Evolutionary conservation across 2,888 invertebrate species (phyloP).

Genomic region (Automeris io): DNA sequence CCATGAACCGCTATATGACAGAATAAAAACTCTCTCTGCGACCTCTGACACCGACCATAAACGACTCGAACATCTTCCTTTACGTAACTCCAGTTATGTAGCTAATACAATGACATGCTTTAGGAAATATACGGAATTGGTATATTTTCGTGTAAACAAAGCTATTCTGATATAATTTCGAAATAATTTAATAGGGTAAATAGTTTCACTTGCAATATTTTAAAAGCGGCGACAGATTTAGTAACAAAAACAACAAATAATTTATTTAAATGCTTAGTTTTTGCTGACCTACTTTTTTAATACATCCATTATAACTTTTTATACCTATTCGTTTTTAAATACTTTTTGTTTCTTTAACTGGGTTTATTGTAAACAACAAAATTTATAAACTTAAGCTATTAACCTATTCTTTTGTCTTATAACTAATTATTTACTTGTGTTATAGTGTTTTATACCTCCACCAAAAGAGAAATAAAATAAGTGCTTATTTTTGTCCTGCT

Average conservation of each 20-base stretch:
- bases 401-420: too few relatives aligned
- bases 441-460: too few relatives aligned
- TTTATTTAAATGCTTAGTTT: not conserved
- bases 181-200: constrained; percentile 19
- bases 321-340: too few relatives aligned
- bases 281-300: too few relatives aligned
- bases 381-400: too few relatives aligned
- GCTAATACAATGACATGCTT: constrained; percentile 18
- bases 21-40: constrained; percentile 42
- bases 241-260: not conserved
- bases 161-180: not conserved
- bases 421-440: too few relatives aligned
- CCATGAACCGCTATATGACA: not conserved
- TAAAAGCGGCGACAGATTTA: not conserved
- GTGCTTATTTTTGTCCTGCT: too few relatives aligned
- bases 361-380: too few relatives aligned
- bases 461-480: too few relatives aligned
- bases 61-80: constrained; percentile 18
- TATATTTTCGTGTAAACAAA: constrained; percentile 1
- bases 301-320: too few relatives aligned
- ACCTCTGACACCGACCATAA: constrained; percentile 39
- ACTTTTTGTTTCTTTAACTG: too few relatives aligned
- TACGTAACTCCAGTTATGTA: constrained; percentile 26
- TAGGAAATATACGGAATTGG: constrained; percentile 7
- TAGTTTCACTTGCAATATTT: constrained; percentile 21